Percentiles rank a stretch among this genome's conserved stretches.
Conservation (phyloP, 2,113 vertebrate species). For the Saccopteryx bilineata region DNA sequence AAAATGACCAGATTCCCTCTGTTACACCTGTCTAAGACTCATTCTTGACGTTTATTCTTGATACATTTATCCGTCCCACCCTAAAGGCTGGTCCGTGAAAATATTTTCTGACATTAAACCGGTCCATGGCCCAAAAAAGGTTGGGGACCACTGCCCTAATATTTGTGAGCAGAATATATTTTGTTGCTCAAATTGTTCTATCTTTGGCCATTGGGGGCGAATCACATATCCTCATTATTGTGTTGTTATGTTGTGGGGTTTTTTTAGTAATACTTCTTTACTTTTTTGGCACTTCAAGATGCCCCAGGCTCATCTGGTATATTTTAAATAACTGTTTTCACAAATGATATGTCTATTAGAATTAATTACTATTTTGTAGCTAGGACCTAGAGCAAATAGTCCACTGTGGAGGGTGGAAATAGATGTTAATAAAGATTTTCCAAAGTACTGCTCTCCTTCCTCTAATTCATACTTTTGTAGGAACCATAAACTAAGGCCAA, state of each 20-base stretch:
- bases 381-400: neutral
- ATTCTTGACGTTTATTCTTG: too few species aligned
- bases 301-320: neutral
- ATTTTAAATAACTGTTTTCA: constrained; percentile 48
- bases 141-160: too few species aligned
- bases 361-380: constrained; percentile 51
- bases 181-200: constrained; percentile 4
- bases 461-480: neutral
- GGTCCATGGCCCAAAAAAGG: too few species aligned
- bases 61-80: too few species aligned
- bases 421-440: neutral
- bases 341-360: neutral
- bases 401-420: constrained; percentile 9
- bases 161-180: neutral
- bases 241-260: neutral
- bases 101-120: too few species aligned
- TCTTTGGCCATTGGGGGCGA: neutral
- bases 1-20: too few species aligned
- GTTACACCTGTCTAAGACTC: too few species aligned
- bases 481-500: neutral
- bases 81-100: too few species aligned
- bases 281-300: constrained; percentile 35
- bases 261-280: neutral
- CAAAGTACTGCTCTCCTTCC: neutral
- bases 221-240: neutral